Evolutionary conservation across 2,888 invertebrate species (phyloP), one percentile per base, ranked within the genome.

Genomic region (Athetis lepigone): DNA sequence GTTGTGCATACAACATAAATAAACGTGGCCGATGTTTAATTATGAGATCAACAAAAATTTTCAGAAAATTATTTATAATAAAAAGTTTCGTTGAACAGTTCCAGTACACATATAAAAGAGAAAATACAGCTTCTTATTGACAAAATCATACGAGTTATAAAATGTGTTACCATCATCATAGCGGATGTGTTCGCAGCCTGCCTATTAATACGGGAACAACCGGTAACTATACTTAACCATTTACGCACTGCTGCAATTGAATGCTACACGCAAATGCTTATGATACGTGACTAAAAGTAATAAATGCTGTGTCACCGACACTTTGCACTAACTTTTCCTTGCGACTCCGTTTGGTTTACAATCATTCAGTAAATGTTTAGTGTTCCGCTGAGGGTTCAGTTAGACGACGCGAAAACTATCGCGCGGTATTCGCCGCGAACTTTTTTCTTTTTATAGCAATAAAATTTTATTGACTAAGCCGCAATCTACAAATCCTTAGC

Each of bases 181-280:
- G 43, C 51, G 63, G 76, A 52, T 52, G 63, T 52, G 54, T 70
- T 69, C 59, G 50, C 43, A 69, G 47, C 36, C 51, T 62, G 43
- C 40, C 72, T 43, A 71, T 63, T 70, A 71, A 71, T 63, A 63
- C 70, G 49, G 70, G 50, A 70, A 70, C 64, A 25, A 70, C 51
- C 56, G 52, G 70, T 71, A 79, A 75, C 65, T 60, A 65, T 54
- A 45, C 59, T 61, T 60, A 65, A 58, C 59, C 57, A 47, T 57
- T 57, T 60, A 76, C 64, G 60, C 76, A 61, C 52, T 76, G 40
- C 57, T 69, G 75, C 61, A 59, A 63, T 65, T 79, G 56, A 52
- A 75, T 71, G 43, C 47, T 76, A 76, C 79, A 70, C 70, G 71
- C 71, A 59, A 75, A 79, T 65, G 62, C 50, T n/a, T 62, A 37